Percentiles rank a stretch among this genome's conserved stretches.
These are phyloP conservation scores for Scaptomyza graminum DNA, from an alignment of 1,140 invertebrate species.

Conservation along the genomic window DNA sequence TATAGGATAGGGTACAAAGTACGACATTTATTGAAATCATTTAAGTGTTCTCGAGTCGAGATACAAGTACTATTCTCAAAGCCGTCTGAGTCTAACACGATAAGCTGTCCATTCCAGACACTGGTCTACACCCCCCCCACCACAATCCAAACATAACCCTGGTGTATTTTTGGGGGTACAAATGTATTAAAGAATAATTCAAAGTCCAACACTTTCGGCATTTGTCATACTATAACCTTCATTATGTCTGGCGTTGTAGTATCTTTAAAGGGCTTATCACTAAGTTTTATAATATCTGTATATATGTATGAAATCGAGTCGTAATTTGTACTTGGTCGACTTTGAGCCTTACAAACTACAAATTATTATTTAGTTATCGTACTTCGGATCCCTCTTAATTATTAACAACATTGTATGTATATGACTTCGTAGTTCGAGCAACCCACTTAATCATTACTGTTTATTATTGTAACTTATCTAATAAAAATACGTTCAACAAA, in stretches of 20 bases:
- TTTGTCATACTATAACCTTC: too few relatives aligned
- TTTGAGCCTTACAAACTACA: conserved; percentile 22
- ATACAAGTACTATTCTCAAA: background rate
- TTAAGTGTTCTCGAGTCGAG: too few relatives aligned
- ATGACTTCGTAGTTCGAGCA: too few relatives aligned
- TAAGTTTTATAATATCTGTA: conserved; percentile 12
- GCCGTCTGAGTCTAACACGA: conserved; percentile 14
- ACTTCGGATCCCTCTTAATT: background rate
- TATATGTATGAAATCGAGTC: background rate
- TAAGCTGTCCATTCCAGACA: conserved; percentile 17
- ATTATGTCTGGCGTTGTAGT: too few relatives aligned
- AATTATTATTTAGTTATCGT: conserved; percentile 1
- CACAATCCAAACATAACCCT: background rate
- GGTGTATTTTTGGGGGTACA: too few relatives aligned
- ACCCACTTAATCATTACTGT: too few relatives aligned
- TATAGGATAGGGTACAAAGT: background rate
- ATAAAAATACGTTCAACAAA: conserved; percentile 17
- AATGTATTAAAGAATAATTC: conserved; percentile 13
- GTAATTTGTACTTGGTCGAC: conserved; percentile 4
- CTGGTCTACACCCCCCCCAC: conserved; percentile 9
- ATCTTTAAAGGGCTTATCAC: conserved; percentile 11
- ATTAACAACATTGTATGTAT: conserved; percentile 13
- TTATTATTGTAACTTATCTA: conserved; percentile 11
- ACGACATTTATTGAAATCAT: background rate
- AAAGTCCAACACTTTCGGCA: conserved; percentile 20